Evolutionary conservation across 53 echinoderm and acorn worm genomes (phyloP).

Genomic region (Astropecten irregularis): DNA sequence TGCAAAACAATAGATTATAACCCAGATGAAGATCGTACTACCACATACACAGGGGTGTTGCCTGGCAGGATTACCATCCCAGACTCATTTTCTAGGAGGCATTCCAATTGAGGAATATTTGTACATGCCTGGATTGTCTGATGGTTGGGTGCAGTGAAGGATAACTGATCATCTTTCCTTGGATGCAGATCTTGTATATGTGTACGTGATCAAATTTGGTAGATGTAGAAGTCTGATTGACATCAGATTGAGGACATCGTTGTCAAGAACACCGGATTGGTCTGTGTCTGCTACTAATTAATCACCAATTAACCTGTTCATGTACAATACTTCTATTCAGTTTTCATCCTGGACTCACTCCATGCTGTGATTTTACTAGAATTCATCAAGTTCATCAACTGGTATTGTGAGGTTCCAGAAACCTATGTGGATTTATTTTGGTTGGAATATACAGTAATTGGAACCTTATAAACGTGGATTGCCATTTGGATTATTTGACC

Average conservation of each 20-base stretch:
- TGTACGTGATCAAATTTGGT: conserved; percentile 49
- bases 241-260: background rate
- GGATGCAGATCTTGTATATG: background rate
- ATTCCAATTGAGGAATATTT: conserved; percentile 43
- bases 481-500: background rate
- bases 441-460: background rate
- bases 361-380: too few relatives aligned
- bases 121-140: background rate
- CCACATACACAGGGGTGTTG: background rate
- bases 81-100: conserved; percentile 5
- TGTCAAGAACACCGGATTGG: background rate
- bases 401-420: too few relatives aligned
- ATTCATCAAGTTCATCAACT: background rate
- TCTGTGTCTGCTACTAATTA: background rate
- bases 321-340: background rate
- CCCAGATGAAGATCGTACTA: background rate
- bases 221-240: background rate
- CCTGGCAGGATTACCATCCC: background rate
- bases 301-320: background rate
- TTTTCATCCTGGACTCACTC: too few relatives aligned
- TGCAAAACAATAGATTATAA: background rate
- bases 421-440: background rate
- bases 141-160: background rate
- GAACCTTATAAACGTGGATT: too few relatives aligned
- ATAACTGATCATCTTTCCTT: background rate